phyloP scores from a whole-genome alignment of 2,797 vertebrate genomes.

The Hyperoplus lanceolatus region DNA sequence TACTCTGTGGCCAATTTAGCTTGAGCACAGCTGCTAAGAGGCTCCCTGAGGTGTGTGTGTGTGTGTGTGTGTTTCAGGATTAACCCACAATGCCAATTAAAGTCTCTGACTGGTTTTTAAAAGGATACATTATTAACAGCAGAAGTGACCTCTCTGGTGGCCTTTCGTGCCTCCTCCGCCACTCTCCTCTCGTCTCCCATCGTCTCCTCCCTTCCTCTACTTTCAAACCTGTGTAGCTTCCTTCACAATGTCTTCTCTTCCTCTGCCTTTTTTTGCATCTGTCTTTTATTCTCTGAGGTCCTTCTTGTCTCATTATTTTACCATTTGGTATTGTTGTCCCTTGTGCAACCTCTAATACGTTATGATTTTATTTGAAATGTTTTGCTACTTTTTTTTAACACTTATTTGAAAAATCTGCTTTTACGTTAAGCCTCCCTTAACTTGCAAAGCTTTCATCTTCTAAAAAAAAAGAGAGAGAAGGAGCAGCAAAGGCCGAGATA shows the following conservation, averaged over 20 bases:
- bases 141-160: constrained; percentile 84
- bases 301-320: constrained; percentile 32
- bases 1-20: constrained; percentile 79
- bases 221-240: constrained; percentile 23
- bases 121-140: constrained; percentile 86
- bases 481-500: not conserved
- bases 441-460: constrained; percentile 7
- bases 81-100: constrained; percentile 86
- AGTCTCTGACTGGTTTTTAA: constrained; percentile 79
- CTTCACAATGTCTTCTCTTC: constrained; percentile 20
- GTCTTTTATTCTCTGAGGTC: constrained; percentile 8
- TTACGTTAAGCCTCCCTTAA: constrained; percentile 27
- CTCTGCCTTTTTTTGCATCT: not conserved
- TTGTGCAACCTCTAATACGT: constrained; percentile 26
- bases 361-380: not conserved
- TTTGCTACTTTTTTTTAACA: constrained; percentile 4
- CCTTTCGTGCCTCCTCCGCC: constrained; percentile 59
- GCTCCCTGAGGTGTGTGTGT: constrained; percentile 73
- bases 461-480: constrained; percentile 8
- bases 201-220: constrained; percentile 33
- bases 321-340: constrained; percentile 14
- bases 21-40: constrained; percentile 82
- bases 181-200: constrained; percentile 20
- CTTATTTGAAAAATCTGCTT: constrained; percentile 1
- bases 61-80: constrained; percentile 75